These are phyloP conservation scores for Bubalus kerabau DNA, from an alignment of 2,113 vertebrate species.

Conservation along the genomic window DNA sequence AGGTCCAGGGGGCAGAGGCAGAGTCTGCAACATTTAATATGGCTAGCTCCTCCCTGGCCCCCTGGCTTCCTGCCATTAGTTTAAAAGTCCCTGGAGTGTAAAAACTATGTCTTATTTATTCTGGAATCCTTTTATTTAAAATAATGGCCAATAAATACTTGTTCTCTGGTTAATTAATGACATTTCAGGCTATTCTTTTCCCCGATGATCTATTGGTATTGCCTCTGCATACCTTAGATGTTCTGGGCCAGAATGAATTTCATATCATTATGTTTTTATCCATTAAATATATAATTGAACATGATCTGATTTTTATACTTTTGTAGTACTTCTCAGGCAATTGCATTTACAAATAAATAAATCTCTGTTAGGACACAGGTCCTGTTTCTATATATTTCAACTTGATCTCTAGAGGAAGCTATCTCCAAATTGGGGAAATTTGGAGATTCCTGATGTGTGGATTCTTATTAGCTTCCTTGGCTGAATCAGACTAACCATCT, in stretches of 20 bases:
- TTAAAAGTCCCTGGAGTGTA: not conserved
- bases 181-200: not conserved
- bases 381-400: not conserved
- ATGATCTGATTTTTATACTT: constrained; percentile 10
- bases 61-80: not conserved
- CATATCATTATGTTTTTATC: constrained; percentile 17
- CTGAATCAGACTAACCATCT: constrained; percentile 20
- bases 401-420: not conserved
- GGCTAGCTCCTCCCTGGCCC: not conserved
- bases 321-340: not conserved
- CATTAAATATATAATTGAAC: constrained; percentile 17
- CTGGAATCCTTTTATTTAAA: not conserved
- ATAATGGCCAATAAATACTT: not conserved
- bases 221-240: not conserved
- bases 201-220: not conserved
- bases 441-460: constrained; percentile 22
- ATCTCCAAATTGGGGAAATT: constrained; percentile 29
- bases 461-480: constrained; percentile 18
- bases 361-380: not conserved
- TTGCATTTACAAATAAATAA: constrained; percentile 39
- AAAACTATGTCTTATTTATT: not conserved
- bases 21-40: not conserved
- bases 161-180: constrained; percentile 38
- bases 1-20: not conserved
- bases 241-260: constrained; percentile 28